phyloP scores from a whole-genome alignment of 2,797 vertebrate species.

The Sebastiscus tertius region DNA sequence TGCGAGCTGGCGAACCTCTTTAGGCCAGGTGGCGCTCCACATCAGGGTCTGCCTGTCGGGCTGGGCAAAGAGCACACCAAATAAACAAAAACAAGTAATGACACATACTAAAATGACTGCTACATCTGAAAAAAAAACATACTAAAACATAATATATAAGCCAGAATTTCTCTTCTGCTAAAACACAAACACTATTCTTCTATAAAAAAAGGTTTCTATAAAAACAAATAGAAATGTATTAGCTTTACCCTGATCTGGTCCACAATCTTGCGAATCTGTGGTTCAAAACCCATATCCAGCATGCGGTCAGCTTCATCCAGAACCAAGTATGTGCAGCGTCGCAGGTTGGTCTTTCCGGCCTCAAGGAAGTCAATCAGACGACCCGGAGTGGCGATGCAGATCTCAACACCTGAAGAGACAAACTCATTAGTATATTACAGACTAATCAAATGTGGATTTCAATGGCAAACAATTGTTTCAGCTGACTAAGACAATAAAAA shows the following conservation, averaged over 20 bases:
- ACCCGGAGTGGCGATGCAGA: slow-evolving; percentile 97
- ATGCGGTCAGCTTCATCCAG: slow-evolving; percentile 96
- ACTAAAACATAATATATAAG: neutral
- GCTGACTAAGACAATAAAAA: neutral
- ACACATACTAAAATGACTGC: neutral
- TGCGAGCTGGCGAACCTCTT: slow-evolving; percentile 95
- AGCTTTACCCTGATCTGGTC: slow-evolving; percentile 92
- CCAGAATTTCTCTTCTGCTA: neutral
- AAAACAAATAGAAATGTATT: neutral
- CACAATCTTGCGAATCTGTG: slow-evolving; percentile 96
- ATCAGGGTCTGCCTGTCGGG: slow-evolving; percentile 96
- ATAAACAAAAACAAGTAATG: neutral
- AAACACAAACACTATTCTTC: neutral
- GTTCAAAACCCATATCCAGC: slow-evolving; percentile 98
- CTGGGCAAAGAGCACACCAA: slow-evolving; percentile 65
- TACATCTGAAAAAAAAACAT: neutral
- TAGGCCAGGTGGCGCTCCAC: slow-evolving; percentile 99
- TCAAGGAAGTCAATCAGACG: slow-evolving; percentile 96
- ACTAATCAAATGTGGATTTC: neutral
- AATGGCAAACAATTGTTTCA: neutral
- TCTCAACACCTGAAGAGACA: slow-evolving; percentile 89
- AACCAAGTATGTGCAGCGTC: slow-evolving; percentile 94
- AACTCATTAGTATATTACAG: neutral
- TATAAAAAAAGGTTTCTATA: neutral
- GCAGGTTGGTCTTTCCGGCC: slow-evolving; percentile 93